These are phyloP conservation scores for Nebria brevicollis DNA, from an alignment of 2,888 invertebrate species.

Conservation along the genomic window DNA sequence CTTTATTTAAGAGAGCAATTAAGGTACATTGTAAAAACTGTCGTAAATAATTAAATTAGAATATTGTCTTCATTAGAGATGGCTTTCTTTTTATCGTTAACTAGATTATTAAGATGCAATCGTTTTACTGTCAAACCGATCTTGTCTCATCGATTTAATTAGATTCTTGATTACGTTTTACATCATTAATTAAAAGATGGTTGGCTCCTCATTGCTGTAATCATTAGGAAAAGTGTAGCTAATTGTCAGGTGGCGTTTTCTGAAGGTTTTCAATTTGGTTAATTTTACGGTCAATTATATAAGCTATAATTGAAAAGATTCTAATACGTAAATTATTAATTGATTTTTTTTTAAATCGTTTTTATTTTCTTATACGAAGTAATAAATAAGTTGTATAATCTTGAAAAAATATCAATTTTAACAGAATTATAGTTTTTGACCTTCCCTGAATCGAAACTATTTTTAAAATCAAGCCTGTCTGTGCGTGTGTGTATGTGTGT, in stretches of 20 bases:
- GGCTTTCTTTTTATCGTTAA: neutral
- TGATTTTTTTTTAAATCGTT: neutral
- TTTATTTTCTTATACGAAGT: too few relatives aligned
- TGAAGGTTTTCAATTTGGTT: neutral
- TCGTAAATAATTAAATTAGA: neutral
- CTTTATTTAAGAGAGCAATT: neutral
- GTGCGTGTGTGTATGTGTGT: too few relatives aligned
- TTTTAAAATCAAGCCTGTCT: too few relatives aligned
- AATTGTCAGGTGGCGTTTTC: neutral
- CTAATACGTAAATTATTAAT: neutral
- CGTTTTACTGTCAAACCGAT: conserved; percentile 6
- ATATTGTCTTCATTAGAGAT: neutral
- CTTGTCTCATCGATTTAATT: conserved; percentile 3
- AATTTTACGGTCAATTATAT: neutral
- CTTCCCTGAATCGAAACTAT: too few relatives aligned
- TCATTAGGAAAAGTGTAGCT: neutral
- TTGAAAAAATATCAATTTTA: too few relatives aligned
- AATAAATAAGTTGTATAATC: too few relatives aligned
- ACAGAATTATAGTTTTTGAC: too few relatives aligned
- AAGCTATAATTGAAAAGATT: neutral
- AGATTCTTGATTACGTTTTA: neutral
- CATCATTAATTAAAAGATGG: neutral
- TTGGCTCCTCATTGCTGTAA: neutral
- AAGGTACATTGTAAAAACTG: neutral
- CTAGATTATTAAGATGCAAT: neutral